Evolutionary conservation across 2,797 vertebrate species (phyloP).

Genomic region (Epinephelus awoara): DNA sequence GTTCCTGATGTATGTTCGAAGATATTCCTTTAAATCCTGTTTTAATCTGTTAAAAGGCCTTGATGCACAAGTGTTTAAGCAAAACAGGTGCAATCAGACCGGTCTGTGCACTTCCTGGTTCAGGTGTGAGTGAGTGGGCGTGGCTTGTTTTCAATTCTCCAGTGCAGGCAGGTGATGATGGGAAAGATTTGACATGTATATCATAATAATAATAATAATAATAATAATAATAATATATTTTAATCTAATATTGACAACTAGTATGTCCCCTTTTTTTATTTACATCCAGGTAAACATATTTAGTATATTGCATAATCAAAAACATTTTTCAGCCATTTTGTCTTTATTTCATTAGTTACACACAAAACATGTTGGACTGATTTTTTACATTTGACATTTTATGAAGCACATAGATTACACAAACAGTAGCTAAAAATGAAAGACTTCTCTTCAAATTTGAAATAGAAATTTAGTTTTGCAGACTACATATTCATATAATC

Average conservation of each 20-base stretch:
- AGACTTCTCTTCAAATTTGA: no score
- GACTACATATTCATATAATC: no score
- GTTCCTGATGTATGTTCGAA: neutral
- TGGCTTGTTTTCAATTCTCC: neutral
- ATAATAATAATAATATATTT: neutral
- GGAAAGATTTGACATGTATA: no score
- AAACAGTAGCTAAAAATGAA: neutral
- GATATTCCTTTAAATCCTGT: neutral
- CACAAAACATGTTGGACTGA: neutral
- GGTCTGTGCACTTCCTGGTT: conserved; percentile 52
- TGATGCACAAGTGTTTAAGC: no score
- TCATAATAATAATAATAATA: neutral
- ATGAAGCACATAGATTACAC: neutral
- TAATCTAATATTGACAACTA: neutral
- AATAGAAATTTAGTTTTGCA: no score
- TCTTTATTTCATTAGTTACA: neutral
- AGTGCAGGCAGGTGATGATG: neutral
- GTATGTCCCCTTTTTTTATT: neutral
- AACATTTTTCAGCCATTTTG: no score
- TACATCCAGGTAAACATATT: neutral
- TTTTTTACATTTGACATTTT: neutral
- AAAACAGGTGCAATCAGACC: rapidly evolving
- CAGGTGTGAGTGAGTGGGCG: conserved; percentile 43
- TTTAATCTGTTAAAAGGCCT: neutral
- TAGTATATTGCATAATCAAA: neutral